Base-by-base conservation (phyloP, 2,797 vertebrate species). In the Microctenopoma stevenorrisi region DNA sequence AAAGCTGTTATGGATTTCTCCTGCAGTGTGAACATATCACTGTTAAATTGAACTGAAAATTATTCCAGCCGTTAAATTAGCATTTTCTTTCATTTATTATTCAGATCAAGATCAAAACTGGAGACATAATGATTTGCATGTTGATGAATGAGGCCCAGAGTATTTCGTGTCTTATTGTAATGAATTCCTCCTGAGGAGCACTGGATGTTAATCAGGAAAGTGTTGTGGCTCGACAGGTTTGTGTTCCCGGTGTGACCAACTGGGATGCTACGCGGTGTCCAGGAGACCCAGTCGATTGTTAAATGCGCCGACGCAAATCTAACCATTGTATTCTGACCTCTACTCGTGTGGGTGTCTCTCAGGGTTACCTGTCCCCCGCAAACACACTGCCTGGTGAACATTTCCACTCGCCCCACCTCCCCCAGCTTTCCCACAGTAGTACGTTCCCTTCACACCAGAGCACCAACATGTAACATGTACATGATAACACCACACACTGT, bases 191-290 rank as follows among this genome's bases (percentile, higher is more conserved):
- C 50, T 33, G 14, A 52, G 15, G 30, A 38, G 26, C 26, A 25
- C 1, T n/a, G 26, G 33, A 47, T 26, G 52, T 35, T 49, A 42
- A 52, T 25, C 44, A 51, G 52, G 16, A 44, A 46, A 46, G 25
- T 54, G n/a, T 35, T 33, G 26, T 40, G 44, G 33, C 8, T 69
- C 55, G 26, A 10, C 7, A 15, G 28, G 18, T 28, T 26, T 52
- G 1, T 28, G 49, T 59, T 40, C 51, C 43, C 50, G n/a, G 40
- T 56, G 33, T 25, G 55, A 53, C 38, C 49, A 53, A 47, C 57
- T 64, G 64, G 6, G 48, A 64, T 63, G 44, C 28, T 67, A 40
- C 4, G 35, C 50, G 35, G 65, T 73, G 66, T 81, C 64, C 54
- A 55, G 8, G 53, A 58, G 44, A 53, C 37, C 28, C 55, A 43